Evolutionary conservation across 1,140 invertebrate genomes (phyloP).

Genomic region (Drosophila kepulauana): DNA sequence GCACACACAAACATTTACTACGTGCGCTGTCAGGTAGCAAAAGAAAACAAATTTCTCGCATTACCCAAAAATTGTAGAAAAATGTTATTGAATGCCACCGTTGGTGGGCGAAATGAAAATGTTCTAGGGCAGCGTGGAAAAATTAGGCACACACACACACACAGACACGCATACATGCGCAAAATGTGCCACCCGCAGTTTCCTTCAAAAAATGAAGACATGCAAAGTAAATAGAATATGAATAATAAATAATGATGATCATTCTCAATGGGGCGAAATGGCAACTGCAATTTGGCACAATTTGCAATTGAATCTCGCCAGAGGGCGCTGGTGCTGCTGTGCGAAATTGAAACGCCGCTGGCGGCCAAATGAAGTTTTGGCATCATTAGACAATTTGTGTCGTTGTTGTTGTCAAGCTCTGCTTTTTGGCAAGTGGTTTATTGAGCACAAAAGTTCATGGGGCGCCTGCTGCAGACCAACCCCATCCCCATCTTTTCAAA

Average conservation of each 20-base stretch:
- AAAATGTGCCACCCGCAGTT: conserved; percentile 72
- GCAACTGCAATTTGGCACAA: conserved; percentile 66
- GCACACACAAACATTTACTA: conserved; percentile 9
- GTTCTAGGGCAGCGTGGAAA: conserved; percentile 42
- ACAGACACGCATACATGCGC: conserved; percentile 35
- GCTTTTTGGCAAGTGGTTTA: conserved; percentile 66
- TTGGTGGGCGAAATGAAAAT: conserved; percentile 63
- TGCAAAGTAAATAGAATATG: conserved; percentile 32
- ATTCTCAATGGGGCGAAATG: conserved; percentile 29
- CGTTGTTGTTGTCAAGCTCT: conserved; percentile 45
- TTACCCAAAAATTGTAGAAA: conserved; percentile 44
- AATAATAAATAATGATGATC: conserved; percentile 49
- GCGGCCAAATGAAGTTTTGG: conserved; percentile 41
- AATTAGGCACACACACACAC: conserved; percentile 45
- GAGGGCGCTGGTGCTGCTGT: conserved; percentile 29
- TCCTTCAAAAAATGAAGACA: conserved; percentile 45
- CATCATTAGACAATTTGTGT: conserved; percentile 56
- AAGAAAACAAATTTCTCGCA: conserved; percentile 37
- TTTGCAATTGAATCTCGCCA: conserved; percentile 41
- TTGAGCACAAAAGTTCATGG: conserved; percentile 74
- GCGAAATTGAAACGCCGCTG: conserved; percentile 34
- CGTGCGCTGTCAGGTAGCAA: conserved; percentile 50
- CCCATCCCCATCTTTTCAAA: not conserved
- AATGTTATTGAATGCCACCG: conserved; percentile 53
- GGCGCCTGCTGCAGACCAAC: conserved; percentile 8